Evolutionary conservation across 2,797 vertebrate species (phyloP).

Genomic region (Monodelphis domestica): DNA sequence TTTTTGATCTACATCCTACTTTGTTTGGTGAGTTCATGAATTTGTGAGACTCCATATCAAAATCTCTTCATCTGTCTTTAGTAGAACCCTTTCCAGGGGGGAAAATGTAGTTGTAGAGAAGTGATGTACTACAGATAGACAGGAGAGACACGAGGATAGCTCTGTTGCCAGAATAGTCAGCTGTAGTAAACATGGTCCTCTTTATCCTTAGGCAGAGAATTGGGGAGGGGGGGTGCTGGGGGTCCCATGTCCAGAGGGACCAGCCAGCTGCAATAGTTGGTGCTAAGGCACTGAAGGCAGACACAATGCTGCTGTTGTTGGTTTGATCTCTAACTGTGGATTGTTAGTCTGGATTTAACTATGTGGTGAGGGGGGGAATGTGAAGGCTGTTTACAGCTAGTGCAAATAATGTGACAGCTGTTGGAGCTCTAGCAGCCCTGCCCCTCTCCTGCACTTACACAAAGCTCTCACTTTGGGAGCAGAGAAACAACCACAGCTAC

Average conservation of each 20-base stretch:
- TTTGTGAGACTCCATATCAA: background rate
- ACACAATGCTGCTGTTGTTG: slow-evolving; percentile 95
- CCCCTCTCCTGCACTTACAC: slow-evolving; percentile 84
- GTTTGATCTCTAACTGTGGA: slow-evolving; percentile 89
- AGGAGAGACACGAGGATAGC: slow-evolving; percentile 66
- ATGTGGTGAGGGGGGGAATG: slow-evolving; percentile 88
- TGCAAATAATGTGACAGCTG: slow-evolving; percentile 95
- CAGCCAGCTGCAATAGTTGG: slow-evolving; percentile 90
- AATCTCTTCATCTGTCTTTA: background rate
- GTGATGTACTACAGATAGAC: slow-evolving; percentile 40
- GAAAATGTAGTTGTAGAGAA: slow-evolving; percentile 36
- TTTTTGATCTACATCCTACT: background rate
- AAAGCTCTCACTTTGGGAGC: slow-evolving; percentile 84
- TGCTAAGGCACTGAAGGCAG: slow-evolving; percentile 88
- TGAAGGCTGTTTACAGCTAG: slow-evolving; percentile 93
- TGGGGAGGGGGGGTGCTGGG: slow-evolving; percentile 70
- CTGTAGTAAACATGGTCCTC: slow-evolving; percentile 73
- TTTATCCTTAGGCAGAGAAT: slow-evolving; percentile 75
- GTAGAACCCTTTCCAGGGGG: slow-evolving; percentile 21
- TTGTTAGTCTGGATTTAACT: slow-evolving; percentile 93
- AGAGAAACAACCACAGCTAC: slow-evolving; percentile 60
- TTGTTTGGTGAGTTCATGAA: background rate
- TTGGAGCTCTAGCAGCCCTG: slow-evolving; percentile 86
- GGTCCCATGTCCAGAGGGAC: slow-evolving; percentile 84
- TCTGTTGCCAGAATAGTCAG: slow-evolving; percentile 69